phyloP scores from a whole-genome alignment of 2,113 vertebrate genomes.

The Trachemys scripta region DNA sequence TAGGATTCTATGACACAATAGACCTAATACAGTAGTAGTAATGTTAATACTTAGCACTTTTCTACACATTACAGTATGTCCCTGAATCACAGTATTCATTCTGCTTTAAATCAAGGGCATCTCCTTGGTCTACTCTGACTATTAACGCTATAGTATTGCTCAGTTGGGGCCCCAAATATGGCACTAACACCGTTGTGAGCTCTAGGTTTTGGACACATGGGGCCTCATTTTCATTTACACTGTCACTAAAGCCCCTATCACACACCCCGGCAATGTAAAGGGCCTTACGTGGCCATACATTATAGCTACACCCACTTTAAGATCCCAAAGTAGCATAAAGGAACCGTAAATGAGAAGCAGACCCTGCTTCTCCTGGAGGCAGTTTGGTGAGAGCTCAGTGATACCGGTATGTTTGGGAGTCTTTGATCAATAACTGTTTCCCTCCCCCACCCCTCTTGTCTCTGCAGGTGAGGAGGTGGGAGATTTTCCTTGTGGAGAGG shows the following conservation, averaged over 20 bases:
- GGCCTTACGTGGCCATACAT: fast-evolving
- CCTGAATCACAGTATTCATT: neutral
- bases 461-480: slow-evolving; percentile 84
- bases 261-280: neutral
- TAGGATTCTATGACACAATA: fast-evolving
- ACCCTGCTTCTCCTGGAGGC: neutral
- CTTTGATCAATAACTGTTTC: neutral
- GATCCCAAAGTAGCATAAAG: fast-evolving
- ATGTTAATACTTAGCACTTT: neutral
- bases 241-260: neutral
- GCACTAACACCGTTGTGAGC: neutral
- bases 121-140: neutral
- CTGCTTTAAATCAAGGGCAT: fast-evolving
- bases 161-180: neutral
- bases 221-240: neutral
- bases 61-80: fast-evolving
- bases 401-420: neutral
- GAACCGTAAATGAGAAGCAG: neutral
- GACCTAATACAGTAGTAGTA: neutral
- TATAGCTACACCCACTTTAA: neutral
- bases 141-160: fast-evolving
- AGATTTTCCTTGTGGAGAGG: slow-evolving; percentile 92
- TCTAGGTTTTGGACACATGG: fast-evolving
- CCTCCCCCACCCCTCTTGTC: neutral
- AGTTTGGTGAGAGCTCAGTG: neutral